Conservation (phyloP, 2,888 invertebrate species). For the Nowickia ferox region DNA sequence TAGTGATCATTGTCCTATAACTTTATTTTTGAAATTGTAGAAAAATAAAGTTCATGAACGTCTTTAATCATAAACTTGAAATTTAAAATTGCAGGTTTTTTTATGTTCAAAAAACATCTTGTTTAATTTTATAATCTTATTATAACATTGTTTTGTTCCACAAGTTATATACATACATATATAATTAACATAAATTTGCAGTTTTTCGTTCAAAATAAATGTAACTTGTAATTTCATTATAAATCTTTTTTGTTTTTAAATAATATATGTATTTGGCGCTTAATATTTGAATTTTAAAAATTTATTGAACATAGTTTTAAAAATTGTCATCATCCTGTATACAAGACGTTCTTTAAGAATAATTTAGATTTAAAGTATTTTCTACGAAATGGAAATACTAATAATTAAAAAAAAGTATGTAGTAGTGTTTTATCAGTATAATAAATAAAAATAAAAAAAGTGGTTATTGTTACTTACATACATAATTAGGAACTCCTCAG, state of each 20-base stretch:
- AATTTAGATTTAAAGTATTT: conserved; percentile 15
- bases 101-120: conserved; percentile 29
- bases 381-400: conserved; percentile 21
- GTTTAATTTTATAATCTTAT: conserved; percentile 21
- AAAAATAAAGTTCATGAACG: neutral
- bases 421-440: conserved; percentile 51
- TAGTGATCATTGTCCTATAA: conserved; percentile 98
- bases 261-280: neutral
- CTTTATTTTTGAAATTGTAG: conserved; percentile 87
- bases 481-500: too few relatives aligned
- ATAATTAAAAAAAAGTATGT: conserved; percentile 26
- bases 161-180: neutral
- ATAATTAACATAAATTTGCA: conserved; percentile 7
- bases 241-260: conserved; percentile 3
- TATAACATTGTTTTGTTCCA: neutral
- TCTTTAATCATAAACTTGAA: conserved; percentile 7
- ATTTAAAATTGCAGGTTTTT: conserved; percentile 39
- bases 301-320: conserved; percentile 25
- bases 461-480: neutral
- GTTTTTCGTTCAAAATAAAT: conserved; percentile 12
- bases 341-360: neutral
- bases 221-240: conserved; percentile 17
- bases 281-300: conserved; percentile 13
- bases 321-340: conserved; percentile 2
- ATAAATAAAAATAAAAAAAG: conserved; percentile 38